Base-by-base conservation (phyloP, 2,797 vertebrate genomes). In the Psittacula echo region DNA sequence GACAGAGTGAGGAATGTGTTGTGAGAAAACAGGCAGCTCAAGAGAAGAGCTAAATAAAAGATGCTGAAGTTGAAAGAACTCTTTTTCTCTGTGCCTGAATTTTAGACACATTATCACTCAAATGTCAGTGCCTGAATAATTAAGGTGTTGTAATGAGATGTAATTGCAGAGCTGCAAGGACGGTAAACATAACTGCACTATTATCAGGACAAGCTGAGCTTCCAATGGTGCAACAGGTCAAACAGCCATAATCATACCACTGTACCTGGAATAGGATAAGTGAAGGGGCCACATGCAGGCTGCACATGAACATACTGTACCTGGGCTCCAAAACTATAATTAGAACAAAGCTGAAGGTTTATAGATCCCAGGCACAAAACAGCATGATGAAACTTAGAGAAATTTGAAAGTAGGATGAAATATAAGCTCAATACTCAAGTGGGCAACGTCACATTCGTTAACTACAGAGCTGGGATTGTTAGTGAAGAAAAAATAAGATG, bases 111-210 rank as follows among this genome's bases (percentile, higher is more conserved):
- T 47, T 80, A 86, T 80, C 60, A 83, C 26, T 86, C 61, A 94
- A 89, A 95, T 82, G 84, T 76, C 87, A 95, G 81, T 56, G 53
- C 54, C 72, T 95, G 88, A 95, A 95, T 94, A 96, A 96, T 90
- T 93, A 92, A 85, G 58, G 74, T 90, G 87, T 13, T 93, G 93
- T 89, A 94, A 95, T 56, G 30, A 92, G 80, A 86, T n/a, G 89
- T 90, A 97, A 96, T 86, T 81, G 87, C 87, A 95, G 94, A 91
- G 64, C 70, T 93, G 78, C 95, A 97, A 97, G 96, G 89, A 96
- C 96, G 96, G 96, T 93, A 97, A 97, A 97, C 92, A 97, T n/a
- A 96, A 93, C 67, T 93, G 91, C 18, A 2, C 54, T 44, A 88
- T 77, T 93, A 94, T 90, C 93, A 94, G 94, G 78, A 94, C 77